Base-by-base conservation (phyloP, 2,888 invertebrate genomes). In the Dicyrtomina minuta region DNA sequence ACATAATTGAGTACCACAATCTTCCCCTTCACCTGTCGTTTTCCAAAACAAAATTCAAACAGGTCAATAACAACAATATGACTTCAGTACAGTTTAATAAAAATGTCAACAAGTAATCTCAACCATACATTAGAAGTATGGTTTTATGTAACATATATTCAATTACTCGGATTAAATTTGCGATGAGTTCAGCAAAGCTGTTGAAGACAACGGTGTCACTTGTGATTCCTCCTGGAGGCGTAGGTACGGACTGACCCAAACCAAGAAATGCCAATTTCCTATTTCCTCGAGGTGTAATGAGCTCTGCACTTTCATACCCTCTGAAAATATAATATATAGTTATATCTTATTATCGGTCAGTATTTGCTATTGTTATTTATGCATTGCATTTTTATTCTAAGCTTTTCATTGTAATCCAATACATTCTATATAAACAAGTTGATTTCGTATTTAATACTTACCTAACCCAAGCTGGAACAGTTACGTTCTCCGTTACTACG, bases 401-500 rank as follows among this genome's bases (percentile, higher is more conserved):
- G n/a, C n/a, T n/a, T n/a, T n/a, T n/a, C n/a, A n/a, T n/a, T n/a
- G n/a, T n/a, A n/a, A n/a, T n/a, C n/a, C n/a, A n/a, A n/a, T n/a
- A n/a, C n/a, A n/a, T n/a, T 13, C 43, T 41, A 12, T 41, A 13
- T 41, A 13, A 12, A 41, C 13, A 41, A 13, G 8, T 41, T 41
- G 43, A 12, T 55, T 27, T 24, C 24, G 22, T n/a, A 15, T 27
- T n/a, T n/a, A n/a, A n/a, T 27, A 2, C 17, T 24, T 55, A 85
- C 86, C 86, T 85, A 56, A 85, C 80, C 88, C 87, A 88, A 76
- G 83, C 84, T 0, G 87, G 86, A 13, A 87, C 84, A 53, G 79
- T 78, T 1, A 88, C 88, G 24, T 85, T 81, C 83, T 93, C 92
- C 0, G 89, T 89, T 74, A 88, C 87, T 5, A 92, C 89, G 78